Evolutionary conservation across 2,797 vertebrate species (phyloP).

Genomic region (Antrozous pallidus): DNA sequence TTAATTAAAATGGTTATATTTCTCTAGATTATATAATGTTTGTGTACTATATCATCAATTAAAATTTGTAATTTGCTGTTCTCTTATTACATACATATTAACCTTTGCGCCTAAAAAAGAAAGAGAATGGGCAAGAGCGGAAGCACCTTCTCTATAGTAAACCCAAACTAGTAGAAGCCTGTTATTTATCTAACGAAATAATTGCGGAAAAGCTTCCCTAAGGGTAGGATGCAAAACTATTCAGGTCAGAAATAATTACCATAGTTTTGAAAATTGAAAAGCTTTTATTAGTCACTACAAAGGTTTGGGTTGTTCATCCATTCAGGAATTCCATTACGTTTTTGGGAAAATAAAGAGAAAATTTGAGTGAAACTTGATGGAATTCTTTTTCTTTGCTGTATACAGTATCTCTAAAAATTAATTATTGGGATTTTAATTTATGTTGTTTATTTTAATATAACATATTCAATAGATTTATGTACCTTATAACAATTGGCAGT

Average conservation of each 20-base stretch:
- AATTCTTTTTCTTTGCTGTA: not conserved
- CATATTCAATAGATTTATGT: not conserved
- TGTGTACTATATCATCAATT: not conserved
- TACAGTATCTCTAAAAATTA: not conserved
- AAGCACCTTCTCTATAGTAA: not conserved
- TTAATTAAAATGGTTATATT: not conserved
- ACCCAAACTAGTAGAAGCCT: not conserved
- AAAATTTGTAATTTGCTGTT: not conserved
- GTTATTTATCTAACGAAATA: not conserved
- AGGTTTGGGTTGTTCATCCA: not conserved
- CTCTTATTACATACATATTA: not conserved
- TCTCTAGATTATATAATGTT: not conserved
- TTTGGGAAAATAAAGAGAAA: not conserved
- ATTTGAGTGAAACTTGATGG: not conserved
- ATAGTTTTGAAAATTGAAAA: not conserved
- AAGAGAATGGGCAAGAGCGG: slow-evolving; percentile 42
- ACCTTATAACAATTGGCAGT: not conserved
- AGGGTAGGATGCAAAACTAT: not conserved
- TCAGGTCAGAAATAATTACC: not conserved
- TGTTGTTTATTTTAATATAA: not conserved
- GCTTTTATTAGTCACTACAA: not conserved
- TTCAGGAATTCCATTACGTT: not conserved
- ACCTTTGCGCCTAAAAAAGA: not conserved
- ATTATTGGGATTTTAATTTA: not conserved
- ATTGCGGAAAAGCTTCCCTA: not conserved